Evolutionary conservation across 1,140 invertebrate species (phyloP).

Genomic region (Zaprionus ghesquierei): DNA sequence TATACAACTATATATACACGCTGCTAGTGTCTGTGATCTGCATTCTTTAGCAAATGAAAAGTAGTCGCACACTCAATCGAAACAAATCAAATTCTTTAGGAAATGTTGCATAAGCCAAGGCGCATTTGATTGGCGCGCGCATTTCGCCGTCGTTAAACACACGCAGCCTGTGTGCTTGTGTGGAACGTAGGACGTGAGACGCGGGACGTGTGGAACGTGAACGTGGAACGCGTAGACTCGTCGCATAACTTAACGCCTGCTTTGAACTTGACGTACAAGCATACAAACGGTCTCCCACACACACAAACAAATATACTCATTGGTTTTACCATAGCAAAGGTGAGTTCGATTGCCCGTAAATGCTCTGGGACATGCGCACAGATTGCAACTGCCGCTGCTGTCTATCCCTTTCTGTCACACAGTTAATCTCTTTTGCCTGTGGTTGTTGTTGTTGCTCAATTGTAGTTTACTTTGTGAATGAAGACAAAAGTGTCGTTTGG

Average conservation of each 20-base stretch:
- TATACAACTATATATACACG: neutral
- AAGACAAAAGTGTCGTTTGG: conserved; percentile 20
- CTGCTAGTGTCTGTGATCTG: conserved; percentile 38
- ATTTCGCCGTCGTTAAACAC: conserved; percentile 60
- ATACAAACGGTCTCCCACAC: neutral
- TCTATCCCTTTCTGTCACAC: conserved; percentile 1
- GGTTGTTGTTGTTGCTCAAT: conserved; percentile 32
- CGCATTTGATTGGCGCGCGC: conserved; percentile 78
- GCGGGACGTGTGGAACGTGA: conserved; percentile 9
- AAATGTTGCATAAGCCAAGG: conserved; percentile 76
- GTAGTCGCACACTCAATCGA: conserved; percentile 10
- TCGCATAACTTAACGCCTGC: conserved; percentile 52
- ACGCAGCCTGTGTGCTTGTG: neutral
- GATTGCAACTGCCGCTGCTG: conserved; percentile 2
- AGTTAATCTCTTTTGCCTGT: neutral
- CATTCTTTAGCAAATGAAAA: conserved; percentile 15
- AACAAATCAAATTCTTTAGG: conserved; percentile 20
- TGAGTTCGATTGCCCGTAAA: conserved; percentile 68
- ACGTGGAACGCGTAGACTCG: conserved; percentile 16
- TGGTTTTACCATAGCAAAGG: conserved; percentile 47
- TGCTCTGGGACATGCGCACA: conserved; percentile 65
- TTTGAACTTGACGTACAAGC: conserved; percentile 67
- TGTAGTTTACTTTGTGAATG: conserved; percentile 66
- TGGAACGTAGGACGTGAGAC: conserved; percentile 4
- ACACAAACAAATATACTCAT: conserved; percentile 1